Conservation (phyloP, 2,888 invertebrate species). For the Ferrisia virgata region DNA sequence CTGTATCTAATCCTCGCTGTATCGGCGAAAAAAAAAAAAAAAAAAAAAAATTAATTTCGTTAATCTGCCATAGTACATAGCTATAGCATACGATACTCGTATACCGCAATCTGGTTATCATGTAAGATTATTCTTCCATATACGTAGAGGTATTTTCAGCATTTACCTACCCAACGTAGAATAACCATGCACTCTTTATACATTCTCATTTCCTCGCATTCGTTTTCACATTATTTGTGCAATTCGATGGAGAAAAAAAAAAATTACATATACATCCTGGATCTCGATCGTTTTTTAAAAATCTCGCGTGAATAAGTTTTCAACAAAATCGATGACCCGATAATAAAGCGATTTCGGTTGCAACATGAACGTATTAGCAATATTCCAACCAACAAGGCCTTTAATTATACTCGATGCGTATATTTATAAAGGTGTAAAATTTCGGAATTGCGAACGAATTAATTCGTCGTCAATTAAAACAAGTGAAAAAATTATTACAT, state of each 20-base stretch:
- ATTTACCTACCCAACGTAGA: neutral
- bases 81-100: too few relatives aligned
- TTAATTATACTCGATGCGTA: neutral
- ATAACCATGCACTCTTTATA: neutral
- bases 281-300: too few relatives aligned
- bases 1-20: neutral
- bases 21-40: too few relatives aligned
- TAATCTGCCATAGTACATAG: neutral
- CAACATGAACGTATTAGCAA: too few relatives aligned
- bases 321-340: neutral
- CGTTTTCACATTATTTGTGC: neutral
- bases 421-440: slow-evolving; percentile 5
- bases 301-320: neutral
- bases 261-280: neutral
- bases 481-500: slow-evolving; percentile 20
- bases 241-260: neutral
- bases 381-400: too few relatives aligned
- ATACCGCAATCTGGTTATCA: slow-evolving; percentile 1
- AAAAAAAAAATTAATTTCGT: slow-evolving; percentile 8
- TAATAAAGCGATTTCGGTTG: neutral
- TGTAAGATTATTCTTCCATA: neutral
- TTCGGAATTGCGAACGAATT: slow-evolving; percentile 8
- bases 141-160: neutral
- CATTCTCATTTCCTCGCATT: too few relatives aligned
- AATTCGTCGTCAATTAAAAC: slow-evolving; percentile 16